Percentiles rank a stretch among this genome's conserved stretches.
These are phyloP conservation scores for Agonopterix alstromeriana DNA, from an alignment of 2,888 invertebrate species.

Conservation along the genomic window DNA sequence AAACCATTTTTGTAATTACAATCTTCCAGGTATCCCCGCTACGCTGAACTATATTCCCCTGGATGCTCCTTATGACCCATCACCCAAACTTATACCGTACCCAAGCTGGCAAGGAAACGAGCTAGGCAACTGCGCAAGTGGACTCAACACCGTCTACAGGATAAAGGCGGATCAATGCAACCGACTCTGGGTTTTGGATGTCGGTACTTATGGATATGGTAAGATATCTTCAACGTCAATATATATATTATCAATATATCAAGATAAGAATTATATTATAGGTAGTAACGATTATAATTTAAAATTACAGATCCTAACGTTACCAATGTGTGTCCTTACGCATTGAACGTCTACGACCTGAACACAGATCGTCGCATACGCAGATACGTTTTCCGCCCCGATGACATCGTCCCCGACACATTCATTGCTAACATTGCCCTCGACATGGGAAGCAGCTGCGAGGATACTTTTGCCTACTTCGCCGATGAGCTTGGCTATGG, in stretches of 20 bases:
- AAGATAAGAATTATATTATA: too few relatives aligned
- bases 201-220: slow-evolving; percentile 89
- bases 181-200: slow-evolving; percentile 89
- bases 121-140: slow-evolving; percentile 84
- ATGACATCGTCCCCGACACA: slow-evolving; percentile 85
- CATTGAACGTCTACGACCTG: slow-evolving; percentile 86
- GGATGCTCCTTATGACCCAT: slow-evolving; percentile 79
- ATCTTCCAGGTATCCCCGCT: slow-evolving; percentile 82
- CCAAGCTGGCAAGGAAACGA: slow-evolving; percentile 86
- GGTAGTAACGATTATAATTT: not conserved
- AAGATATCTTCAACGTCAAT: slow-evolving; percentile 11
- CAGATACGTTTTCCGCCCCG: slow-evolving; percentile 81
- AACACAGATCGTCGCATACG: slow-evolving; percentile 83
- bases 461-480: slow-evolving; percentile 87
- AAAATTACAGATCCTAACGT: slow-evolving; percentile 50
- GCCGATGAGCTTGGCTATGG: slow-evolving; percentile 91
- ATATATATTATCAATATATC: too few relatives aligned
- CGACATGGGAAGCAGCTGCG: slow-evolving; percentile 84
- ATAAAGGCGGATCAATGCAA: slow-evolving; percentile 87
- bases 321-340: slow-evolving; percentile 87
- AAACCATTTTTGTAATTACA: not conserved
- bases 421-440: slow-evolving; percentile 93
- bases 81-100: slow-evolving; percentile 86
- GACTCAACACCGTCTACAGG: slow-evolving; percentile 86
- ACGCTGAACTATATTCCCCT: slow-evolving; percentile 88